Conservation (phyloP, 2,888 invertebrate genomes). For the Syrista parreyssii region DNA sequence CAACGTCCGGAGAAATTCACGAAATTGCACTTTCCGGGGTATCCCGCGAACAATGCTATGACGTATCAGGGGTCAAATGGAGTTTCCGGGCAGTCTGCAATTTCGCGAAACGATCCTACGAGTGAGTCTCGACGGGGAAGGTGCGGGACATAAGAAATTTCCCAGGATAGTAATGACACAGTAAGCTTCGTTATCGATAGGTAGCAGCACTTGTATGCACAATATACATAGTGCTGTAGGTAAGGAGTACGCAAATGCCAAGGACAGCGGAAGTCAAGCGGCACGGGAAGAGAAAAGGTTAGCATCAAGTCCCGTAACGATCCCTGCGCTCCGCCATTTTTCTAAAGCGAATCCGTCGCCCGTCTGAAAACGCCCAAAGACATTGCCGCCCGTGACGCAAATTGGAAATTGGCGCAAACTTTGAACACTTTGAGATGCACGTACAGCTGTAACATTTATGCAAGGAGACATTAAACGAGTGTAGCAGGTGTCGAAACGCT, state of each 20-base stretch:
- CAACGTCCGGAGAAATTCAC: not conserved
- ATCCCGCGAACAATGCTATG: too few species aligned
- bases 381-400: not conserved
- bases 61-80: too few species aligned
- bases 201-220: too few species aligned
- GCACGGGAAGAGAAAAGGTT: constrained; percentile 4
- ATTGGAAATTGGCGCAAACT: too few species aligned
- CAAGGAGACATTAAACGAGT: not conserved
- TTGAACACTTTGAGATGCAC: too few species aligned
- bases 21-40: not conserved
- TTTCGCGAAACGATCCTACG: too few species aligned
- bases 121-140: too few species aligned
- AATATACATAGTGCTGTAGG: not conserved
- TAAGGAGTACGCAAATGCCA: constrained; percentile 24
- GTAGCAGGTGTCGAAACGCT: not conserved
- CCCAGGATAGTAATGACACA: too few species aligned
- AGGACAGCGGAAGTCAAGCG: constrained; percentile 19
- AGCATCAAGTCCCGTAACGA: not conserved
- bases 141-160: too few species aligned
- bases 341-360: not conserved
- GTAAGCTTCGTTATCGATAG: too few species aligned
- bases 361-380: not conserved
- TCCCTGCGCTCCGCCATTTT: not conserved
- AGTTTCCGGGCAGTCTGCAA: too few species aligned
- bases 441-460: not conserved